phyloP scores from a whole-genome alignment of 2,113 vertebrate genomes.

The Myrmophylax atrothorax region DNA sequence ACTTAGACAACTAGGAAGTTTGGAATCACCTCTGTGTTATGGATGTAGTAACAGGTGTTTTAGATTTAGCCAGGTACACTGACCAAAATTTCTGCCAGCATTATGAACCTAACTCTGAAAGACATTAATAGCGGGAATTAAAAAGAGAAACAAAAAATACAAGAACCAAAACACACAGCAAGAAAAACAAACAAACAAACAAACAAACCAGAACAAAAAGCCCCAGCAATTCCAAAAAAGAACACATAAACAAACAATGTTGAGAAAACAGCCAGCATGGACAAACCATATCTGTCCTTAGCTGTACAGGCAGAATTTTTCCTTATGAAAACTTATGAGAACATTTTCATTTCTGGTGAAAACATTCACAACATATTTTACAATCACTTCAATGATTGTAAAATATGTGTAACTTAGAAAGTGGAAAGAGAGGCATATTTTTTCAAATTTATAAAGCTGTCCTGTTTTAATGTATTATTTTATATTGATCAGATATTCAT shows the following conservation, averaged over 20 bases:
- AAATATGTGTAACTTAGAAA: background rate
- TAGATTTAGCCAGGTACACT: background rate
- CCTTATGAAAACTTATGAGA: background rate
- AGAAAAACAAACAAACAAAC: background rate
- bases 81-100: background rate
- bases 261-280: background rate
- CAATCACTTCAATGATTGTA: background rate
- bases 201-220: background rate
- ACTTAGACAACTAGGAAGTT: background rate
- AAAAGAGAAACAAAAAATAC: background rate
- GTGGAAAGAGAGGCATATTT: background rate
- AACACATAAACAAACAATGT: background rate
- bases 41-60: background rate
- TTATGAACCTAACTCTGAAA: background rate
- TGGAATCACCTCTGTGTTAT: background rate
- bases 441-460: background rate
- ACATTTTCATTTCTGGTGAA: background rate
- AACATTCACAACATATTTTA: background rate
- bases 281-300: background rate
- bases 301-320: background rate
- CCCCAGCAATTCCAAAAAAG: fast-evolving
- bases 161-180: background rate
- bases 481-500: background rate
- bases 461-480: background rate
- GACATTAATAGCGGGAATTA: background rate